Conservation (phyloP, 2,888 invertebrate species). For the Helleia helle region DNA sequence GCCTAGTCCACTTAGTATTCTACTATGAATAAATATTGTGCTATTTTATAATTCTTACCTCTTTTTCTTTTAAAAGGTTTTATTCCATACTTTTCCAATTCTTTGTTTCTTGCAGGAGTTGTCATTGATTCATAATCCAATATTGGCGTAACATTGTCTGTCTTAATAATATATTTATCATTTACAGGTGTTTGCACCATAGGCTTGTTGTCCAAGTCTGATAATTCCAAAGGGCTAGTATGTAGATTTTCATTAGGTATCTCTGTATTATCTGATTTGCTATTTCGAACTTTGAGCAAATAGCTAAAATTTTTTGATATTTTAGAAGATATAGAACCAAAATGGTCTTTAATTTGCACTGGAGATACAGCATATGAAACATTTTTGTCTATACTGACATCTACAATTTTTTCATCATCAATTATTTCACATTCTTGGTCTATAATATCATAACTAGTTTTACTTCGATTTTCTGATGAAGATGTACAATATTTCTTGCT, state of each 20-base stretch:
- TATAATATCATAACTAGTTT: neutral
- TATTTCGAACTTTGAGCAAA: constrained; percentile 29
- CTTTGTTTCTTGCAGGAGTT: constrained; percentile 70
- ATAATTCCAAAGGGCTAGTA: constrained; percentile 24
- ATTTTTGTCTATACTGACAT: no score
- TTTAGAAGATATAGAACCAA: no score
- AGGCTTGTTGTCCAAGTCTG: constrained; percentile 12
- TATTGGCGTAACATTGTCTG: constrained; percentile 72
- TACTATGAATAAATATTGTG: neutral
- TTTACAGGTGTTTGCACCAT: constrained; percentile 44
- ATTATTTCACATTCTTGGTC: no score
- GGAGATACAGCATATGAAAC: no score
- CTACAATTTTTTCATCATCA: no score
- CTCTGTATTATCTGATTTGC: constrained; percentile 9
- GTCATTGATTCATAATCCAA: constrained; percentile 72
- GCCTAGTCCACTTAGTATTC: no score
- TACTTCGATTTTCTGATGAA: neutral
- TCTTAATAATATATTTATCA: constrained; percentile 65
- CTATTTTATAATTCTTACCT: constrained; percentile 35
- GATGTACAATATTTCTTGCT: neutral
- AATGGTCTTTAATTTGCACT: no score
- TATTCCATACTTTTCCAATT: constrained; percentile 77
- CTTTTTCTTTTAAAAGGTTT: constrained; percentile 78
- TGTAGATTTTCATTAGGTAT: constrained; percentile 10
- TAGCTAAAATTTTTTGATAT: constrained; percentile 26